Evolutionary conservation across 2,888 invertebrate genomes (phyloP).

Genomic region (Papilio protenor): DNA sequence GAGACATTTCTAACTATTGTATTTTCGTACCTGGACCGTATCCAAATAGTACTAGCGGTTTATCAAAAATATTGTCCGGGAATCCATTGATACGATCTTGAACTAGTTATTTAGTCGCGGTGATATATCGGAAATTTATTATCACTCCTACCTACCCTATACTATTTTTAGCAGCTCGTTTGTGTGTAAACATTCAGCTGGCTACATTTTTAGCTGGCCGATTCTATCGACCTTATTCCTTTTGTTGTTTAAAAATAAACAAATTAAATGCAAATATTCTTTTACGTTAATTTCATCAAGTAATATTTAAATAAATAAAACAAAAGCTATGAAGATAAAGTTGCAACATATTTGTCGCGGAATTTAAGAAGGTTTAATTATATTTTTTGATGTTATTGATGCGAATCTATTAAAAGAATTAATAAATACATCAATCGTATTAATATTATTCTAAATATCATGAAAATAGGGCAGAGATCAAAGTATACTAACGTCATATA

Average conservation of each 20-base stretch:
- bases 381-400: neutral
- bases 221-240: conserved; percentile 7
- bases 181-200: conserved; percentile 34
- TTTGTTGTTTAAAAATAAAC: conserved; percentile 32
- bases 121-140: conserved; percentile 14
- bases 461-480: conserved; percentile 9
- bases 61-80: conserved; percentile 60
- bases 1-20: conserved; percentile 75
- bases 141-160: conserved; percentile 18
- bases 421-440: conserved; percentile 3
- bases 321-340: neutral
- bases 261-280: neutral
- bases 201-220: conserved; percentile 8
- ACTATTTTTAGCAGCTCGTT: conserved; percentile 33
- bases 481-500: conserved; percentile 16
- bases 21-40: conserved; percentile 80
- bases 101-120: conserved; percentile 36
- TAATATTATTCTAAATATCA: conserved; percentile 30
- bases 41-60: conserved; percentile 78
- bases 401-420: neutral
- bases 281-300: neutral
- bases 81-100: conserved; percentile 43
- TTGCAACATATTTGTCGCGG: neutral
- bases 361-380: neutral
- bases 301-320: neutral